Evolutionary conservation across 2,888 invertebrate genomes (phyloP), one percentile per base, ranked within the genome.

Genomic region (Lordiphosa fenestrarum): DNA sequence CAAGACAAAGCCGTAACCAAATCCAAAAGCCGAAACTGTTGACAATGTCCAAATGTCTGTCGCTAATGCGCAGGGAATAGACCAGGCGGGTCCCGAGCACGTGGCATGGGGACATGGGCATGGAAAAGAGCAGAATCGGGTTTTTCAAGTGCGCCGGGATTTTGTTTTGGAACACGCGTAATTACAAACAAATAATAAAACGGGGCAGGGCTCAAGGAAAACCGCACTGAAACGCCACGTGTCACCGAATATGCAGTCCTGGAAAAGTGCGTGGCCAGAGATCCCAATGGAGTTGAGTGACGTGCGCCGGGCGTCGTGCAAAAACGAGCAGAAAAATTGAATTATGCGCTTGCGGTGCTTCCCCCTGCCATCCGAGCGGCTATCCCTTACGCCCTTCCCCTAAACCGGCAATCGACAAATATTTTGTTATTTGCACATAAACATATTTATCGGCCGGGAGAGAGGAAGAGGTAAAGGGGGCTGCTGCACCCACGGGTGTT

Each of bases 261-360:
- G 39, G 47, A 38, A 50, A 50, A 66, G 64, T 62, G 62, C 49
- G 47, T 54, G 33, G 49, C 53, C 42, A 51, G 15, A 5, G 36
- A 36, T 67, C 67, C 66, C 67, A 40, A 41, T 12, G 77, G 77
- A 83, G 42, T 71, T 66, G 73, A 73, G 51, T 81, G 84, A 19
- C 76, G 78, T 69, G 76, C 73, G 68, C 48, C 62, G 81, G 67
- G 66, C 84, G 77, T 55, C 66, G 81, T 80, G 73, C 81, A 85
- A 86, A 62, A 86, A 82, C 84, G 84, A 85, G 85, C 85, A 86
- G 85, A 87, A 86, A 86, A 84, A 87, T 86, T 87, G 87, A 86
- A 86, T 87, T 87, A 87, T 81, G 83, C 81, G 83, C 86, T 84
- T 78, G 77, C 76, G 85, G 85, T 82, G 87, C 86, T 86, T 86